Evolutionary conservation across 2,888 invertebrate species (phyloP), one percentile per base, ranked within the genome.

Genomic region (Gymnosoma rotundatum): DNA sequence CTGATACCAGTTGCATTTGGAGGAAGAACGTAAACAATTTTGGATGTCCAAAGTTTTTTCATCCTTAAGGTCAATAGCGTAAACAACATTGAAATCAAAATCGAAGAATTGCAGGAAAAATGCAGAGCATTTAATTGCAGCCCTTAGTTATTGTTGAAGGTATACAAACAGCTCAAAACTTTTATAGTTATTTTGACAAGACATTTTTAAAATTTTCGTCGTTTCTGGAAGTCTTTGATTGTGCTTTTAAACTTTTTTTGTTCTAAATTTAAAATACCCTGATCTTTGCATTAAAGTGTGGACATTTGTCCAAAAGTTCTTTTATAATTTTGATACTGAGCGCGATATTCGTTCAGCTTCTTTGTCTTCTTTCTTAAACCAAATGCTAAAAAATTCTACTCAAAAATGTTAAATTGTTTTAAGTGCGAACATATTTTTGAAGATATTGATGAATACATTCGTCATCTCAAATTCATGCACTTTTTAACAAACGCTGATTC

Each of bases 131-230:
- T 25, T 2, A 32, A 36, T 67, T 75, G 58, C 75, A 66, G 48
- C 58, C 75, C 6, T 48, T 66, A 16, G 64, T 63, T n/a, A 64
- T 74, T 54, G 18, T 74, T 74, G 64, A 74, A 74, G 74, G 74
- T 64, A n/a, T 74, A 64, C 63, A 58, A 25, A 18, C 32, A 67
- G 58, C 56, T 20, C 45, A 45, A 75, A 75, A 45, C 1, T 66
- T 64, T 61, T 73, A 58, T 25, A 38, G 12, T 10, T 73, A 36
- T 61, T 60, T 73, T 14, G 72, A 73, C 25, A 50, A 48, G 32
- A 72, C 45, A 60, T 60, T 72, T 72, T 50, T 61, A 61, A 70
- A 70, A 70, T 54, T 69, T 56, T 20, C 61, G 8, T 61, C 61
- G 20, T n/a, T 61, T 45, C 9, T 63, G 61, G 61, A 63, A 66